Conservation (phyloP, 92 coral and sea anemone species). For the Epizoanthus fatuus region DNA sequence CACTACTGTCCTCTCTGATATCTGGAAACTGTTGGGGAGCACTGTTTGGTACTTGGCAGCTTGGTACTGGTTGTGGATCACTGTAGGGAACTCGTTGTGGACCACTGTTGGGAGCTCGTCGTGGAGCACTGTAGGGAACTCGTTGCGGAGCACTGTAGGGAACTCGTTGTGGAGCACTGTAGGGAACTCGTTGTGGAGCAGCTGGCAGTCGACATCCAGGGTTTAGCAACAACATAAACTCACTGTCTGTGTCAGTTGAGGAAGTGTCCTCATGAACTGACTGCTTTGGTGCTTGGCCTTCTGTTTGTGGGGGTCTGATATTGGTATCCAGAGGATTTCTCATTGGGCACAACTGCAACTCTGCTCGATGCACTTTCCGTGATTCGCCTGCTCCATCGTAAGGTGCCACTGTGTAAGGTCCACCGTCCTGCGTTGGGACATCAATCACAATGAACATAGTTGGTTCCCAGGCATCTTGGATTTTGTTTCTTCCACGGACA, state of each 20-base stretch:
- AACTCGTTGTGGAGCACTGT: neutral
- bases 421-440: slow-evolving; percentile 40
- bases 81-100: neutral
- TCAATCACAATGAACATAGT: slow-evolving; percentile 45
- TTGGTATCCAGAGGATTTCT: neutral
- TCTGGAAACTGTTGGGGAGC: slow-evolving; percentile 5
- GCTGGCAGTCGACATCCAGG: neutral
- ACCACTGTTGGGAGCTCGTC: neutral
- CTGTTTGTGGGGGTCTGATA: neutral
- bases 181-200: neutral
- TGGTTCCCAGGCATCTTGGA: slow-evolving; percentile 40
- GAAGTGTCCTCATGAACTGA: slow-evolving; percentile 21
- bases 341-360: slow-evolving; percentile 36
- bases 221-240: slow-evolving; percentile 37
- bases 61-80: neutral
- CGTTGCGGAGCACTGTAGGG: neutral
- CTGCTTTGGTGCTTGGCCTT: neutral
- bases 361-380: slow-evolving; percentile 33
- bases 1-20: neutral
- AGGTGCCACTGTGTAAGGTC: slow-evolving; percentile 19
- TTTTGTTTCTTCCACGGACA: slow-evolving; percentile 1
- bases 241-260: slow-evolving; percentile 42
- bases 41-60: neutral
- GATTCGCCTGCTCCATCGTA: slow-evolving; percentile 11
- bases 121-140: neutral